phyloP scores from a whole-genome alignment of 2,797 vertebrate genomes.

The Astyanax mexicanus region DNA sequence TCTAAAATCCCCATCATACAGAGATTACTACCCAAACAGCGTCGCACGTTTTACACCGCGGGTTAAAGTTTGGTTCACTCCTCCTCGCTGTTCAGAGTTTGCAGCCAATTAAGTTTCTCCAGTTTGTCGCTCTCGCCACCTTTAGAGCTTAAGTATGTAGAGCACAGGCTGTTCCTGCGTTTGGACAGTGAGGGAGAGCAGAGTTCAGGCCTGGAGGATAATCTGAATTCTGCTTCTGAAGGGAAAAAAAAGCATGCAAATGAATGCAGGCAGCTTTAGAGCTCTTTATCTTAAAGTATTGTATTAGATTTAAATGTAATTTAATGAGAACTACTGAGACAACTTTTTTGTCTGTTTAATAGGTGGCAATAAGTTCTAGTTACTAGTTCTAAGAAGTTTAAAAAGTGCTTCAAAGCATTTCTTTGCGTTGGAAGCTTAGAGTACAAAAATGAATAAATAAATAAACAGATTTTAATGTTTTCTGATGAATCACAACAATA shows the following conservation, averaged over 20 bases:
- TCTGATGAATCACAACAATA: too few species aligned
- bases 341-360: too few species aligned
- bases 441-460: too few species aligned
- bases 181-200: constrained; percentile 17
- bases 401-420: too few species aligned
- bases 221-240: constrained; percentile 37
- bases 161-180: constrained; percentile 18
- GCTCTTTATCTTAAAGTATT: too few species aligned
- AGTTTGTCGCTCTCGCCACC: constrained; percentile 8
- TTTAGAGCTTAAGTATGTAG: constrained; percentile 40
- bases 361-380: too few species aligned
- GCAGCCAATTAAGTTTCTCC: constrained; percentile 31
- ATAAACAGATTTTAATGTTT: too few species aligned
- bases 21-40: constrained; percentile 8
- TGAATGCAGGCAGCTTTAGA: neutral
- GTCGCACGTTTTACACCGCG: neutral
- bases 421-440: too few species aligned
- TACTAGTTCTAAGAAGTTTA: too few species aligned
- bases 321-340: too few species aligned
- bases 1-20: constrained; percentile 10
- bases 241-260: constrained; percentile 16
- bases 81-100: neutral
- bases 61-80: neutral
- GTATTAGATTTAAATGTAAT: too few species aligned
- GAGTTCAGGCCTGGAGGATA: constrained; percentile 26